Conservation (phyloP, 2,113 vertebrate genomes). For the Camelus bactrianus region DNA sequence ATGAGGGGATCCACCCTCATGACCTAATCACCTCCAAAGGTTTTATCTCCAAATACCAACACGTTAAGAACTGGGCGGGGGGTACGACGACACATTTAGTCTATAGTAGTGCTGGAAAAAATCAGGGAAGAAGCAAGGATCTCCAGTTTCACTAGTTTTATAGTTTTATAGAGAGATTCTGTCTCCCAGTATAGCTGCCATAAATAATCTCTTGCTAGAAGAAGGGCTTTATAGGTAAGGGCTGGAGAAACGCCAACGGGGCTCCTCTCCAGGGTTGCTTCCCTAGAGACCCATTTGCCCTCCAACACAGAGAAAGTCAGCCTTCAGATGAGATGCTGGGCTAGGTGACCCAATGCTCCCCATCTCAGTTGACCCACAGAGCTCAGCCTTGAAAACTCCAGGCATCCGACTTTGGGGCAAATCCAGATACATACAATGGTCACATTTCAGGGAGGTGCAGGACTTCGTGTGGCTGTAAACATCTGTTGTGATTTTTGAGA, state of each 20-base stretch:
- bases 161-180: conserved; percentile 12
- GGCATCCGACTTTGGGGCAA: neutral
- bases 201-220: neutral
- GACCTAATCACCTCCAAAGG: neutral
- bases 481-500: neutral
- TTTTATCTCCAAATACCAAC: neutral
- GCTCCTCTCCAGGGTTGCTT: neutral
- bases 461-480: neutral
- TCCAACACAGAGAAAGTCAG: neutral
- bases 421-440: neutral
- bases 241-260: neutral
- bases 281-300: neutral
- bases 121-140: neutral
- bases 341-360: neutral
- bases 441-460: neutral
- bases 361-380: neutral
- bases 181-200: neutral
- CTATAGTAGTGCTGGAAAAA: neutral
- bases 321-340: neutral
- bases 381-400: neutral
- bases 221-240: neutral
- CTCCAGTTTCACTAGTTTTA: neutral
- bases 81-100: too few relatives aligned
- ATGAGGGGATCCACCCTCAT: neutral
- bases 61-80: neutral